Base-by-base conservation (phyloP, 2,113 vertebrate genomes). In the Aptenodytes forsteri region DNA sequence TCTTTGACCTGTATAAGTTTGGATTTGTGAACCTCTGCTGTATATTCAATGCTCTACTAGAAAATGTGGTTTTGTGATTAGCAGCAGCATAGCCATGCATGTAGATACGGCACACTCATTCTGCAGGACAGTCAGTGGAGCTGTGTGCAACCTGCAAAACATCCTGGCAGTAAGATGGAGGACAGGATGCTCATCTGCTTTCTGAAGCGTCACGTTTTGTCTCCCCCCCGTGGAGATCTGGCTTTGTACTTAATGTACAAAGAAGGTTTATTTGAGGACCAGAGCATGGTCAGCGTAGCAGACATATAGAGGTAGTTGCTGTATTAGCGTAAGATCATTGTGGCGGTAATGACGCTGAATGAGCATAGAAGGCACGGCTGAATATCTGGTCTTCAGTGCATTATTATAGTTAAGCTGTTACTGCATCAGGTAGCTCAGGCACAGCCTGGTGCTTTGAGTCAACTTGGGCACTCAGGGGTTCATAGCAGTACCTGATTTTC, bases 81-180 rank as follows among this genome's bases (percentile, higher is more conserved):
- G 64, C 87, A 61, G 62, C n/a, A 55, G n/a, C 0, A 1, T 0
- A 2, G 29, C 76, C 1, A 1, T 38, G 32, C n/a, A 19, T 1
- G 1, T 7, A 29, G 58, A 11, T 16, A 3, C 2, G 10, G 62
- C 34, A 18, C 25, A n/a, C 6, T 40, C 9, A 4, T 34, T 72
- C 67, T 67, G 58, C 36, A 55, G 83, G 83, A 40, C 54, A 69
- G 49, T 27, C 55, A 32, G 13, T 4, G 52, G 36, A 79, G 38
- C 46, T 67, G 36, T 7, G 23, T 50, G 49, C 40, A 80, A 5
- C 20, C 30, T 77, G 49, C 49, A 77, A 21, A 54, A 29, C 26
- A 47, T 47, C n/a, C 36, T 55, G n/a, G 38, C 44, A 55, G 32
- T 0, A 3, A 84, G 38, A 5, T 46, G 71, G 69, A 87, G 34